Conservation (phyloP, 2,113 vertebrate species). For the Xiphophorus hellerii region DNA sequence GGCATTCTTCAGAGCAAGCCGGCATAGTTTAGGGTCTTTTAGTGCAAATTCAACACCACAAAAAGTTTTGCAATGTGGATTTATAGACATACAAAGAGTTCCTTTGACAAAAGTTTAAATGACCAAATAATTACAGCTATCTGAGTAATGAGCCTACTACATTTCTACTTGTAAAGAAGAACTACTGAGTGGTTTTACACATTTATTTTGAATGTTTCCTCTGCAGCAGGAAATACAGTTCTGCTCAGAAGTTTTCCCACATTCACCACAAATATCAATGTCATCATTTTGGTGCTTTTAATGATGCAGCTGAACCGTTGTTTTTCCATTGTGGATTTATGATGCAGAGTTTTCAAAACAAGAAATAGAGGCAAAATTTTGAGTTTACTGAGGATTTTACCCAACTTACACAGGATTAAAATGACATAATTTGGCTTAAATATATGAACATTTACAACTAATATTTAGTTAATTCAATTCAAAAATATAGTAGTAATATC, state of each 20-base stretch:
- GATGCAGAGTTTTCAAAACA: neutral
- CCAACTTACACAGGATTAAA: neutral
- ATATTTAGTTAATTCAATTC: no score
- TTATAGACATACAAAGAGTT: neutral
- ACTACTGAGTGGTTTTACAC: neutral
- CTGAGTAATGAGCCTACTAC: neutral
- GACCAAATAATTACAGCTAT: neutral
- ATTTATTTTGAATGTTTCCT: neutral
- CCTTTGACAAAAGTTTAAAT: neutral
- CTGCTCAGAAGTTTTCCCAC: neutral
- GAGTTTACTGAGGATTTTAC: neutral
- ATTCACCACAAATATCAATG: neutral
- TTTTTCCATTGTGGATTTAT: neutral
- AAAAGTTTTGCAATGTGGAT: neutral
- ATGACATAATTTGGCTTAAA: neutral
- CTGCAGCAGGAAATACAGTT: neutral
- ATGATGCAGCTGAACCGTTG: no score
- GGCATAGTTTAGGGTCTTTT: neutral
- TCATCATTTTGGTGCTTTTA: no score
- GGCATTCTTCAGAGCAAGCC: neutral
- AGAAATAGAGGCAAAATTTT: neutral
- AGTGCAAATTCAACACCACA: neutral
- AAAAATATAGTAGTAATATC: no score
- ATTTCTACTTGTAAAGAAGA: neutral
- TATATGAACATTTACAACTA: neutral